Evolutionary conservation across 2,888 invertebrate genomes (phyloP), one percentile per base, ranked within the genome.

Genomic region (Lordiphosa fenestrarum): DNA sequence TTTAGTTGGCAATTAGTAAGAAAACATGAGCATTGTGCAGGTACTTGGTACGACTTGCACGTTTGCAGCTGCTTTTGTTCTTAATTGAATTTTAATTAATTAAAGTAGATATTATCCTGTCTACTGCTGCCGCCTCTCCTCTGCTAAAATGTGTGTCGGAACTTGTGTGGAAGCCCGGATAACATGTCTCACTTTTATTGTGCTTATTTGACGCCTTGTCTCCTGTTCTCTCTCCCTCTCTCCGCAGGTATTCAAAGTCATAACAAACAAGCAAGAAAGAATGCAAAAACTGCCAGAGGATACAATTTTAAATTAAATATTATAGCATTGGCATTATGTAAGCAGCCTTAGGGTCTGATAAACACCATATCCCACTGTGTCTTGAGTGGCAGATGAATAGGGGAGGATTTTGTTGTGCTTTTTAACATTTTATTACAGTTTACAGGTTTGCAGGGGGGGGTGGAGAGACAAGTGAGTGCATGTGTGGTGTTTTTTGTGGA

Each of bases 221-320:
- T 53, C 40, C 12, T 19, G 19, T 19, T 19, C 19, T 19, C 19
- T 19, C 19, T 19, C 19, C 19, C 19, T 19, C 33, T 50, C 37
- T 54, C 13, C 47, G 49, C 50, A 68, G 61, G 50, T 68, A 57
- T 30, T 9, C 30, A 30, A 30, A 25, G 25, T 25, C 25, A 25
- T 6, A 6, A 25, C 25, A 25, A 1, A 25, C 6, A 66, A 42
- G 6, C 6, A 66, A 42, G 57, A 59, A 51, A 47, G 38, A 50
- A 53, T 6, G 6, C 15, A 30, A n/a, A 13, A 35, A 69, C 52
- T 61, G 73, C 76, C 59, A 9, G 33, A 21, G 64, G 71, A 58
- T 54, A 54, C 61, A 53, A 66, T 62, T 77, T 81, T 65, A 77
- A 81, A 73, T 73, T 69, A 71, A 71, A 81, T 76, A 67, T 81